Percentiles rank a stretch among this genome's conserved stretches.
phyloP scores from a whole-genome alignment of 2,113 vertebrate species.

The Pachypanchax playfairii region DNA sequence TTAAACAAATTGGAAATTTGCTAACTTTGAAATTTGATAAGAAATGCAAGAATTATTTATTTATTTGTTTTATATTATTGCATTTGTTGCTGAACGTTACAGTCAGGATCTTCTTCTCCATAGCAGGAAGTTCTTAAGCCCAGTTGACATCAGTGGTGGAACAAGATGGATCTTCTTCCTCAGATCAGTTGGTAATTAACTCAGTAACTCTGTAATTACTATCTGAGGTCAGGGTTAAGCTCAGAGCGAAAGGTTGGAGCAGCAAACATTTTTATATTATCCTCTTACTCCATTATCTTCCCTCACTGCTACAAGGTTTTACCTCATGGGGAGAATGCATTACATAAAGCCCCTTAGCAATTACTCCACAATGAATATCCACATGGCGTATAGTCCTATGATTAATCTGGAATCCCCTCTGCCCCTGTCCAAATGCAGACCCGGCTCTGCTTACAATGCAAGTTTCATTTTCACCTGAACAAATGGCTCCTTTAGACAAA shows the following conservation, averaged over 20 bases:
- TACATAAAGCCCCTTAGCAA: conserved; percentile 73
- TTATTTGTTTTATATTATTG: neutral
- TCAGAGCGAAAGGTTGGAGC: conserved; percentile 69
- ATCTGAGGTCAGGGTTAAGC: conserved; percentile 69
- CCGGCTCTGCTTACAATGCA: conserved; percentile 71
- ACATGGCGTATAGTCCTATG: conserved; percentile 64
- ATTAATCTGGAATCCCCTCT: conserved; percentile 75
- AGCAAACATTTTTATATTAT: conserved; percentile 75
- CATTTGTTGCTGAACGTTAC: conserved; percentile 10
- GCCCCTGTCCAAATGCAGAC: conserved; percentile 60
- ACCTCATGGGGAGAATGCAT: conserved; percentile 72
- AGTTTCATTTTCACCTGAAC: conserved; percentile 79
- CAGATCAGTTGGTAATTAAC: conserved; percentile 75
- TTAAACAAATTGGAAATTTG: no score
- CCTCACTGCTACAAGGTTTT: conserved; percentile 65
- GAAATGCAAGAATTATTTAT: neutral
- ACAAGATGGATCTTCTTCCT: conserved; percentile 43
- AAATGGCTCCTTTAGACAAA: conserved; percentile 78
- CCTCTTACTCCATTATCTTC: conserved; percentile 75
- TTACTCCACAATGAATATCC: conserved; percentile 76
- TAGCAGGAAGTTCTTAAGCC: conserved; percentile 44
- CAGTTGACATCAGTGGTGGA: conserved; percentile 47
- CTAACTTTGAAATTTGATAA: neutral
- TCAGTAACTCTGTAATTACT: conserved; percentile 72
- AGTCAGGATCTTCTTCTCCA: conserved; percentile 40